These are phyloP conservation scores for Leguminivora glycinivorella DNA, from an alignment of 1,140 invertebrate species.

Conservation along the genomic window DNA sequence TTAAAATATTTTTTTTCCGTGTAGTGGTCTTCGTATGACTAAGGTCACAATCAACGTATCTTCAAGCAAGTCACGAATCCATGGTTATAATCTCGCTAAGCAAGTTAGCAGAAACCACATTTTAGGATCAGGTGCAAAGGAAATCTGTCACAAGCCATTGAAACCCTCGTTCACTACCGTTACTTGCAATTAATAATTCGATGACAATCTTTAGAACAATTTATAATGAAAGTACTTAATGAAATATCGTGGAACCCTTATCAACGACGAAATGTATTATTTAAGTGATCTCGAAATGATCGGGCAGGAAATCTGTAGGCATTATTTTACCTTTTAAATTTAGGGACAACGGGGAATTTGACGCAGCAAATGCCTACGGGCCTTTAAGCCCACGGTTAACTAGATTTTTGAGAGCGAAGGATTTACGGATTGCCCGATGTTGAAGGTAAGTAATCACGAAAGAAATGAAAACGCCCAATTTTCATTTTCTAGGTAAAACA, in stretches of 20 bases:
- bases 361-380: no score
- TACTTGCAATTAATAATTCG: slow-evolving; percentile 3
- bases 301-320: not conserved
- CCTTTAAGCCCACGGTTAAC: no score
- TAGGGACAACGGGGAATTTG: no score
- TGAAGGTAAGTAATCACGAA: no score
- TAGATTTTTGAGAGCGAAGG: no score
- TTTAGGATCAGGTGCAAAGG: not conserved
- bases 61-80: no score
- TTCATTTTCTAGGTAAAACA: no score
- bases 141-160: slow-evolving; percentile 7
- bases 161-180: not conserved
- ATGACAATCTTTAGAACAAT: slow-evolving; percentile 11
- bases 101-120: not conserved
- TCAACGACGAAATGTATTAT: slow-evolving; percentile 2
- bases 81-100: not conserved
- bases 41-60: no score
- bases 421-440: no score
- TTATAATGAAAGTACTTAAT: not conserved
- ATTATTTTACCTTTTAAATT: not conserved
- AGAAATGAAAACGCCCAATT: no score
- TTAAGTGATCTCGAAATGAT: not conserved
- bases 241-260: not conserved
- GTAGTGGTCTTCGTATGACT: no score
- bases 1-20: no score